A percentile compares a stretch with the other conserved stretches of the same genome.
phyloP scores from a whole-genome alignment of 2,888 invertebrate genomes.

The Plagodis pulveraria region DNA sequence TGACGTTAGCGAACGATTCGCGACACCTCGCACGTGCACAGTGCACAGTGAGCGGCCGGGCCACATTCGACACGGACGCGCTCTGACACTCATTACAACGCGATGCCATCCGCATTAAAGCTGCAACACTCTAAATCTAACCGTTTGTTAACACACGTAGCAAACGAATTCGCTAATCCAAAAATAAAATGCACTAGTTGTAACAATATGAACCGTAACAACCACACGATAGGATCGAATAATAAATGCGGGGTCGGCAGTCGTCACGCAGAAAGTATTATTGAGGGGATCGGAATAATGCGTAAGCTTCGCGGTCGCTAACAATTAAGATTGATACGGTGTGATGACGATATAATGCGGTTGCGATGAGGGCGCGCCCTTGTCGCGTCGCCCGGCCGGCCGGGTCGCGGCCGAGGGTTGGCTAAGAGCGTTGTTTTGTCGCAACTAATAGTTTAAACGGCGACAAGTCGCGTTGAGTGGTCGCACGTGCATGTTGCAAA shows the following conservation, averaged over 20 bases:
- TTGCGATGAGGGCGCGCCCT: conserved; percentile 52
- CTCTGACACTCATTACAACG: conserved; percentile 56
- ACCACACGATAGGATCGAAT: no score
- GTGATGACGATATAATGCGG: conserved; percentile 73
- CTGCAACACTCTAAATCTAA: conserved; percentile 7
- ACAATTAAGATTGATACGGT: conserved; percentile 71
- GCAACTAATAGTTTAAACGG: conserved; percentile 43
- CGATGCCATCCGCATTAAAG: conserved; percentile 39
- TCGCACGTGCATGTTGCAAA: conserved; percentile 20
- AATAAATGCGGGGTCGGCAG: no score
- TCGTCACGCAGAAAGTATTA: background rate
- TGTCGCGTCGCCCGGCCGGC: background rate
- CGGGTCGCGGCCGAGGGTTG: background rate
- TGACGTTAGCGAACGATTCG: conserved; percentile 40
- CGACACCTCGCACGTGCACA: conserved; percentile 47
- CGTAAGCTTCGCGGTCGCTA: conserved; percentile 59
- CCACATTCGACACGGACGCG: conserved; percentile 22
- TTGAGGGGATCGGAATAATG: conserved; percentile 44
- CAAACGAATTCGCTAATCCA: conserved; percentile 5
- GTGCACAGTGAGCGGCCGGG: background rate
- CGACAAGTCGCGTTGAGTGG: conserved; percentile 14
- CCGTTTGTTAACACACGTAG: background rate
- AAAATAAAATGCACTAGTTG: background rate
- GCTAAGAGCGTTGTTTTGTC: conserved; percentile 45
- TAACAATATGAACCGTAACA: no score